phyloP scores from a whole-genome alignment of 2,888 invertebrate genomes.

The Pammene fasciana region DNA sequence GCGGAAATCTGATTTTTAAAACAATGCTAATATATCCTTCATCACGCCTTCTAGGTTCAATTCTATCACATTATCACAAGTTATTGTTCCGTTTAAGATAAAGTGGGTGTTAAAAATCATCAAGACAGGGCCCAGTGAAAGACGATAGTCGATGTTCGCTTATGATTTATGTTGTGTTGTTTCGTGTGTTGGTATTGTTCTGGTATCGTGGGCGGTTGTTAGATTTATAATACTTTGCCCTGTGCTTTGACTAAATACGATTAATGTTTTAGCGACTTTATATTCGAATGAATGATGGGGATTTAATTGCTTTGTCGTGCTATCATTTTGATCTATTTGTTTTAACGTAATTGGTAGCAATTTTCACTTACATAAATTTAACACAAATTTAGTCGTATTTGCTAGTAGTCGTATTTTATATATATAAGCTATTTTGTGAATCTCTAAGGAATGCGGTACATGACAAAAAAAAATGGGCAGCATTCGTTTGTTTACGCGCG shows the following conservation, averaged over 20 bases:
- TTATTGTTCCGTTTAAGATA: slow-evolving; percentile 71
- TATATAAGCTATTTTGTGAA: not conserved
- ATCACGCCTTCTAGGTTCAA: slow-evolving; percentile 52
- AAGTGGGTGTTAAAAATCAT: slow-evolving; percentile 82
- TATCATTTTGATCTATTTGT: slow-evolving; percentile 18
- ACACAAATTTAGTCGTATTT: not conserved
- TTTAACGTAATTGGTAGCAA: not conserved
- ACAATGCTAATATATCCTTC: slow-evolving; percentile 16
- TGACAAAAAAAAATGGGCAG: slow-evolving; percentile 24
- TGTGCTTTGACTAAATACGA: slow-evolving; percentile 61
- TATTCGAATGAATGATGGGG: slow-evolving; percentile 28
- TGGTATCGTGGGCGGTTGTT: slow-evolving; percentile 68
- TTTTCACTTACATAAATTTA: not conserved
- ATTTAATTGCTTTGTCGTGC: slow-evolving; percentile 32
- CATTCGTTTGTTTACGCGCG: slow-evolving; percentile 38
- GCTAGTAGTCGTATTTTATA: too few relatives aligned
- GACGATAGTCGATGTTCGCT: slow-evolving; percentile 71
- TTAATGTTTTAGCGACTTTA: slow-evolving; percentile 44
- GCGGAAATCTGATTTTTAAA: slow-evolving; percentile 9
- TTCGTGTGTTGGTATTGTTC: slow-evolving; percentile 74
- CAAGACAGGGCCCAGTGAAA: slow-evolving; percentile 72
- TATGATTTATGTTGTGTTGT: slow-evolving; percentile 79
- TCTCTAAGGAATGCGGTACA: slow-evolving; percentile 9
- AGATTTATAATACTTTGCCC: slow-evolving; percentile 74
- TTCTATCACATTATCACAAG: slow-evolving; percentile 50